Evolutionary conservation across 2,113 vertebrate species (phyloP).

Genomic region (Gallinago paraguaiae): DNA sequence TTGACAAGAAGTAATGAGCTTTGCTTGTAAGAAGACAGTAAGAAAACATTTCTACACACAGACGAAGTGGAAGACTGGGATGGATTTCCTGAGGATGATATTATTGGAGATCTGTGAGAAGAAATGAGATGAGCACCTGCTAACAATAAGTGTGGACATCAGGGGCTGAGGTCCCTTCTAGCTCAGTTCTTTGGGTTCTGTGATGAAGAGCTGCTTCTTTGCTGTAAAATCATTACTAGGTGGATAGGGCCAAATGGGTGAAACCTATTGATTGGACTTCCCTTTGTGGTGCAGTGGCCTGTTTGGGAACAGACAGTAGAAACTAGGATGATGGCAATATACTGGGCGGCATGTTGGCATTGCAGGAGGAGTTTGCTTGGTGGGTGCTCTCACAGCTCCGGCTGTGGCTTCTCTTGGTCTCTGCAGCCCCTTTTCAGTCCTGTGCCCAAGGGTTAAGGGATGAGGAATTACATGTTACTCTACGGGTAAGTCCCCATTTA

Average conservation of each 20-base stretch:
- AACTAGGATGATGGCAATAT: background rate
- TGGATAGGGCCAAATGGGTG: background rate
- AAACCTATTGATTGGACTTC: background rate
- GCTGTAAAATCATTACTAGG: background rate
- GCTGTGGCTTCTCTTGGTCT: background rate
- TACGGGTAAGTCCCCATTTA: background rate
- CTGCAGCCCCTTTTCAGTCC: background rate
- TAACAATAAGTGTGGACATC: accelerated
- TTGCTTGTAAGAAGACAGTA: background rate
- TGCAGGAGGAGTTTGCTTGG: background rate
- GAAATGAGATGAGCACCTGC: background rate
- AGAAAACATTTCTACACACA: background rate
- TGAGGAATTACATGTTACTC: background rate
- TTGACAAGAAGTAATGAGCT: background rate
- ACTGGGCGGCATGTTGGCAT: background rate
- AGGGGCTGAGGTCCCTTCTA: background rate
- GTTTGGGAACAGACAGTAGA: background rate
- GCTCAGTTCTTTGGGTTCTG: background rate
- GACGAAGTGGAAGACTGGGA: background rate
- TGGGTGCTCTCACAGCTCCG: background rate
- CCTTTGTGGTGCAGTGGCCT: background rate
- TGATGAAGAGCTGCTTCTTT: background rate
- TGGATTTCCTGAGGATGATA: background rate
- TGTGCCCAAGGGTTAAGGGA: background rate
- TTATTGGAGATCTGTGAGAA: background rate